A percentile compares a stretch with the other conserved stretches of the same genome.
phyloP scores from a whole-genome alignment of 2,888 invertebrate species.

The Synergus gifuensis region DNA sequence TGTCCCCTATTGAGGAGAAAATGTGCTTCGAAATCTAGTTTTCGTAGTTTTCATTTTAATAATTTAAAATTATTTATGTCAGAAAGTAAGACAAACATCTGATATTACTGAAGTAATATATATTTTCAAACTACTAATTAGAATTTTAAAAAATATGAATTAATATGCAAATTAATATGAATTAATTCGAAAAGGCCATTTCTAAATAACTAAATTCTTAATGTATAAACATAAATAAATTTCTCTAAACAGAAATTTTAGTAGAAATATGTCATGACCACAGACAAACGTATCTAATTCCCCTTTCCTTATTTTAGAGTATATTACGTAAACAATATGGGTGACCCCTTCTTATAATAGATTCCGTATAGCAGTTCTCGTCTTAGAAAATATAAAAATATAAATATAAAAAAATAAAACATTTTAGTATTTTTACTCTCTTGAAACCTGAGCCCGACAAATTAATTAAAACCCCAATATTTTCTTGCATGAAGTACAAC shows the following conservation, averaged over 20 bases:
- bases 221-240: too few species aligned
- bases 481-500: too few species aligned
- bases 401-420: too few species aligned
- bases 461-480: not conserved
- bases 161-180: too few species aligned
- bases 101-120: too few species aligned
- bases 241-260: not conserved
- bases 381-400: too few species aligned
- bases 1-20: not conserved
- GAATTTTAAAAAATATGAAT: too few species aligned
- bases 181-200: too few species aligned
- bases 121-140: too few species aligned
- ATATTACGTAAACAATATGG: not conserved
- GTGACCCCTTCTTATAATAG: conserved; percentile 22
- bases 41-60: not conserved
- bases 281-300: not conserved
- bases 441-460: not conserved
- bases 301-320: conserved; percentile 6
- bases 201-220: too few species aligned
- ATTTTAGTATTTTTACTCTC: not conserved
- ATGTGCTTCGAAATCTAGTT: not conserved
- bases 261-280: not conserved
- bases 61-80: too few species aligned
- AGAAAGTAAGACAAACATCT: too few species aligned
- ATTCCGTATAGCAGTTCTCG: not conserved